Evolutionary conservation across 2,797 vertebrate species (phyloP), one percentile per base, ranked within the genome.

Genomic region (Clarias platycephalus): DNA sequence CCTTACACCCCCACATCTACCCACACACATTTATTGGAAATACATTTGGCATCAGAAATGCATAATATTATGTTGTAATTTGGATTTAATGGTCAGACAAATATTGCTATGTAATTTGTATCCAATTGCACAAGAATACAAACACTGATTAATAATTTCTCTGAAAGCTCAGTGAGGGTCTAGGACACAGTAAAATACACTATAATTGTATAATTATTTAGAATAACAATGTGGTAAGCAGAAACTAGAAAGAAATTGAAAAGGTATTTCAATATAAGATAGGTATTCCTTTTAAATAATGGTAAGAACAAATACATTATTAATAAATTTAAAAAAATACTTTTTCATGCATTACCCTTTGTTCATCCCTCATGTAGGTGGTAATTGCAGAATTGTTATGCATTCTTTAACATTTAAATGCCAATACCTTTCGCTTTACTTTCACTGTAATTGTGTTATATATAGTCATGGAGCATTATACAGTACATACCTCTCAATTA

Each of bases 371-470:
- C 16, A 77, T 37, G 55, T 40, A 37, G 31, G 31, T 40, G 31
- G n/a, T 13, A 57, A 57, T 28, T 49, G 70, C 22, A 71, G 3
- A 49, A 72, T 49, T 26, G 6, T 57, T 57, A 76, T 76, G 18
- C 13, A 20, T 31, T 57, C 20, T 77, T 77, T 22, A 37, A 60
- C 28, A 77, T 60, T 58, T 34, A 60, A 77, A 60, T 37, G 31
- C 20, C 20, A 76, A 58, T 37, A 22, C 18, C 28, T 5, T 77
- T 37, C 0, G 2, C 10, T 60, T 77, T 77, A 77, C 75, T 37
- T 60, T 78, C 55, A 24, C 8, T 77, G 57, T 62, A 78, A 78
- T 78, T 62, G 57, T 37, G 31, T 37, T 60, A 37, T 75, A 75
- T 22, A 76, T 58, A 74, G 44, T 16, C 9, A 58, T 76, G 31